Base-by-base conservation (phyloP, 2,113 vertebrate species). In the Scomber scombrus region DNA sequence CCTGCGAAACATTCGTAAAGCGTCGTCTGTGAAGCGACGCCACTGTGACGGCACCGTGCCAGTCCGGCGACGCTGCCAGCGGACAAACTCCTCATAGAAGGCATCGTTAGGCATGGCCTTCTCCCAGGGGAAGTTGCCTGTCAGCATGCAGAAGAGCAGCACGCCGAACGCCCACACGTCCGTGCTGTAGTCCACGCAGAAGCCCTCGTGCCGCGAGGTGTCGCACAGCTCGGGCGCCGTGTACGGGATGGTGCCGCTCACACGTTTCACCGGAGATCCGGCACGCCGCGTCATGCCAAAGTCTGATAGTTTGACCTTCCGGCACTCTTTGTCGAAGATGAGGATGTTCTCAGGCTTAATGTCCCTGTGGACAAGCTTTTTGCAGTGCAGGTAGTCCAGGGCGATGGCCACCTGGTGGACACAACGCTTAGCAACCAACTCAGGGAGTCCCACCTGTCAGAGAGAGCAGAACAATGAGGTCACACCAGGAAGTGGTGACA, bases 111-210 rank as follows among this genome's bases (percentile, higher is more conserved):
- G 94, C 77, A 95, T 87, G 0, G 95, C 95, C 79, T 95, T 96
- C 86, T 96, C 95, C 95, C 95, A 96, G 29, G 95, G 95, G 85
- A 96, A 96, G 85, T 96, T 96, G 0, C 95, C 95, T 0, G 95
- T 96, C 57, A 96, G 93, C 94, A 95, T 96, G 86, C 95, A 96
- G 88, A 96, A 96, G 19, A 96, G 94, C 46, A 96, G 91, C 76
- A 96, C 95, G 3, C 95, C 95, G 3, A 96, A 95, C 0, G 95
- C 95, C 95, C 95, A 96, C 23, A 96, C 95, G 7, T 96, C 95
- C 0, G 94, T 95, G 87, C 94, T 95, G 86, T 91, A 91, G 80
- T 95, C 94, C 90, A 96, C 95, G n/a, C 81, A 85, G 88, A 95
- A 94, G n/a, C 95, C 94, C 31, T 95, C 93, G 1, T 93, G 91